phyloP scores from a whole-genome alignment of 2,888 invertebrate genomes.

The Seladonia tumulorum region DNA sequence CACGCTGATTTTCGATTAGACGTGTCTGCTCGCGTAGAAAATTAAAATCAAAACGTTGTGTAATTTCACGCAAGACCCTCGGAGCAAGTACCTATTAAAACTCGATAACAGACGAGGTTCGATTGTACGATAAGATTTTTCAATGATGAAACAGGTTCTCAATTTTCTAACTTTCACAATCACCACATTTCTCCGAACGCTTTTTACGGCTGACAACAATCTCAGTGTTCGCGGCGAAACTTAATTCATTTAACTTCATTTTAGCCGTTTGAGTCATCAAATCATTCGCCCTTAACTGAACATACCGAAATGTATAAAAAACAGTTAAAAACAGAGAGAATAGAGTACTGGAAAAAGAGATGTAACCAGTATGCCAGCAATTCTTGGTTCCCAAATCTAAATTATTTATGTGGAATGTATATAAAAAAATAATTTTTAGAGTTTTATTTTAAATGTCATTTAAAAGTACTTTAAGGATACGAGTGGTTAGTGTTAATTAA shows the following conservation, averaged over 20 bases:
- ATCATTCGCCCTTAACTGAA: not conserved
- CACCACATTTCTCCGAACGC: not conserved
- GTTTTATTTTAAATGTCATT: too few relatives aligned
- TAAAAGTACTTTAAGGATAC: too few relatives aligned
- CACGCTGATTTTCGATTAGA: not conserved
- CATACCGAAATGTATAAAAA: not conserved
- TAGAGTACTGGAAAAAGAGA: not conserved
- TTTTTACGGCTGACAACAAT: not conserved
- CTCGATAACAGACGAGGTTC: not conserved
- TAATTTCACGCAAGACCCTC: not conserved
- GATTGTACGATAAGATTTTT: not conserved
- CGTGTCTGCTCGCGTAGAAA: not conserved
- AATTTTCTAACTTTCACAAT: not conserved
- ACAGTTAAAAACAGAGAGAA: not conserved
- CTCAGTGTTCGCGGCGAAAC: not conserved
- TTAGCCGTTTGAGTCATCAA: not conserved
- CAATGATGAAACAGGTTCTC: not conserved
- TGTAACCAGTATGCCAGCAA: not conserved
- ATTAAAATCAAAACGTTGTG: not conserved
- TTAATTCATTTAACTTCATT: not conserved
- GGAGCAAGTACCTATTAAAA: not conserved
- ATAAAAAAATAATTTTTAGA: not conserved
- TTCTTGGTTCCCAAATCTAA: not conserved
- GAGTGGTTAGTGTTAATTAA: not conserved
- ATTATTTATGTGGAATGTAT: not conserved